These are phyloP conservation scores for Apistogramma diplotaenia DNA, from an alignment of 2,113 vertebrate species.

Conservation along the genomic window DNA sequence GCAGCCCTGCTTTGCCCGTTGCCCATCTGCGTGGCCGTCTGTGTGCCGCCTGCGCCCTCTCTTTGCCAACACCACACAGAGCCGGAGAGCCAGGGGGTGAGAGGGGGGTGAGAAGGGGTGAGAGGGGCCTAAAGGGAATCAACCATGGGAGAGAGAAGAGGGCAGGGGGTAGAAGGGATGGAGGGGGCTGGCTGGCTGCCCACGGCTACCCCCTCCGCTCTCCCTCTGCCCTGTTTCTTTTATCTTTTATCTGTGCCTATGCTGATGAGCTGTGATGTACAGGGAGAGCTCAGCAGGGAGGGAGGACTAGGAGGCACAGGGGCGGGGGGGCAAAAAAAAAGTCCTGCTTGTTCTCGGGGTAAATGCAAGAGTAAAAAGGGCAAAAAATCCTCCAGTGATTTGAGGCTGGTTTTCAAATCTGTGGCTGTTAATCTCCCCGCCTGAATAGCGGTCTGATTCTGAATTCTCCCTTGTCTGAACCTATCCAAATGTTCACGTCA, in stretches of 20 bases:
- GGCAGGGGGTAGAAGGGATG: slow-evolving; percentile 64
- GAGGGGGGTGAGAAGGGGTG: slow-evolving; percentile 48
- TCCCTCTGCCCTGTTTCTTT: slow-evolving; percentile 62
- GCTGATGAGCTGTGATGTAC: slow-evolving; percentile 69
- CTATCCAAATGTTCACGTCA: background rate
- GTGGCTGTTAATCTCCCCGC: background rate
- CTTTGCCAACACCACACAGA: slow-evolving; percentile 74
- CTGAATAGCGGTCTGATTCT: background rate
- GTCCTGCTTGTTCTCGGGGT: slow-evolving; percentile 15
- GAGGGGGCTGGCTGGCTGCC: slow-evolving; percentile 66
- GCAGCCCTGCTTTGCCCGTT: slow-evolving; percentile 77
- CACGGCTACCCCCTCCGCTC: slow-evolving; percentile 29
- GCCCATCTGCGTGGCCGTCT: slow-evolving; percentile 84
- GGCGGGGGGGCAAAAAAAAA: background rate
- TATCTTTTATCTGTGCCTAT: slow-evolving; percentile 69
- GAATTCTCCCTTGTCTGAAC: background rate
- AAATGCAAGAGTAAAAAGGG: background rate
- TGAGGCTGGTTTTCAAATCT: background rate
- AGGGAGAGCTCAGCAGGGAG: slow-evolving; percentile 15
- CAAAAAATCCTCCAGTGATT: background rate
- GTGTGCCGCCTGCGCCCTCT: slow-evolving; percentile 79
- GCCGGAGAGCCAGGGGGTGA: slow-evolving; percentile 60
- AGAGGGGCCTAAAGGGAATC: slow-evolving; percentile 71
- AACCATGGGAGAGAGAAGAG: slow-evolving; percentile 72
- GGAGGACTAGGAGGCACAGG: background rate